phyloP scores from a whole-genome alignment of 2,797 vertebrate genomes.

The Sebastes cheni region DNA sequence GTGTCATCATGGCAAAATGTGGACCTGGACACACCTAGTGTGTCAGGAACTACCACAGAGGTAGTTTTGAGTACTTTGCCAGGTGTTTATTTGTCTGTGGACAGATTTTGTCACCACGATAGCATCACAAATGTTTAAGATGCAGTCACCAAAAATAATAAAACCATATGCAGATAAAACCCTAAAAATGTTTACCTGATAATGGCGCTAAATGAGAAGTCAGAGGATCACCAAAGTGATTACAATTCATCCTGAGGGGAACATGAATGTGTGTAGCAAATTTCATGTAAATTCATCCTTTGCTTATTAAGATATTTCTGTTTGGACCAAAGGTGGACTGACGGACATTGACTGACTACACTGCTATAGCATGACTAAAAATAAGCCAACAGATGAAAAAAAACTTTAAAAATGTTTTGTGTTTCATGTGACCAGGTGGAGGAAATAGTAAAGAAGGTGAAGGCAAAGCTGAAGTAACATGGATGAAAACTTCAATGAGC shows the following conservation, averaged over 20 bases:
- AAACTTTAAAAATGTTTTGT: background rate
- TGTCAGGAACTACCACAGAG: too few relatives aligned
- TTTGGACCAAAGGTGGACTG: background rate
- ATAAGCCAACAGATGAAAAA: background rate
- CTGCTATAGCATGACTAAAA: background rate
- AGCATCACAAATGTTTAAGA: too few relatives aligned
- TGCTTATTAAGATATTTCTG: background rate
- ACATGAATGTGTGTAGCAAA: background rate
- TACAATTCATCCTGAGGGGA: background rate
- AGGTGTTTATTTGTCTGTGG: too few relatives aligned
- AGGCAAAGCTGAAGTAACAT: background rate
- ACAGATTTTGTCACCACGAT: too few relatives aligned
- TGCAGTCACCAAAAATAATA: too few relatives aligned
- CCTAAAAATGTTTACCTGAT: background rate
- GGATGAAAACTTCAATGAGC: background rate
- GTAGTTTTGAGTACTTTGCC: too few relatives aligned
- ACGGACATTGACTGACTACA: background rate
- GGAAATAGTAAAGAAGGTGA: background rate
- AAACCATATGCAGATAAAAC: too few relatives aligned
- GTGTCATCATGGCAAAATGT: background rate
- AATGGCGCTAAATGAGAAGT: background rate
- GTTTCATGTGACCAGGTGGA: slow-evolving; percentile 38
- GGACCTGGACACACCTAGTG: too few relatives aligned
- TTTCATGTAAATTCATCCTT: background rate
- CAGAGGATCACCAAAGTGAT: background rate